Percentiles rank a stretch among this genome's conserved stretches.
phyloP scores from a whole-genome alignment of 2,113 vertebrate species.

The Microtus pennsylvanicus region DNA sequence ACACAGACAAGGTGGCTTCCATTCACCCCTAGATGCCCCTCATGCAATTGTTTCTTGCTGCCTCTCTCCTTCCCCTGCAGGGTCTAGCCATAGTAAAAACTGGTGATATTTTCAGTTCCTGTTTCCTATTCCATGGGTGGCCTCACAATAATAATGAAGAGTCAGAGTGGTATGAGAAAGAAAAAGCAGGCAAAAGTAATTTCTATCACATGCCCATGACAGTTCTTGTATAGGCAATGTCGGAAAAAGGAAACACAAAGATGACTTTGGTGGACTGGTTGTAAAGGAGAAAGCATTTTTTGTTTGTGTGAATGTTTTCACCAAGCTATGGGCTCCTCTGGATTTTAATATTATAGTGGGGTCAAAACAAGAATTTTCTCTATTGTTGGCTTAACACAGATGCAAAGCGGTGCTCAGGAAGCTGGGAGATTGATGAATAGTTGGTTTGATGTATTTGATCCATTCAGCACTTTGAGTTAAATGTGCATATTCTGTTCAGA shows the following conservation, averaged over 20 bases:
- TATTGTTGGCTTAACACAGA: conserved; percentile 74
- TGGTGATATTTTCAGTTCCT: conserved; percentile 23
- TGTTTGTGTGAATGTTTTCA: conserved; percentile 50
- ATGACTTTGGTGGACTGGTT: conserved; percentile 55
- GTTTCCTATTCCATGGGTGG: conserved; percentile 56
- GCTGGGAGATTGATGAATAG: conserved; percentile 72
- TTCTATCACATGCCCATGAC: conserved; percentile 49
- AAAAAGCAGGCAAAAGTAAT: conserved; percentile 58
- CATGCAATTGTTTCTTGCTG: neutral
- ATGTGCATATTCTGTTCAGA: conserved; percentile 80
- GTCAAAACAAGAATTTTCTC: conserved; percentile 70
- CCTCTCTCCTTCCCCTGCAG: conserved; percentile 4
- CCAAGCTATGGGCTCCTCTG: conserved; percentile 40
- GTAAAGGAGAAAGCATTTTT: conserved; percentile 59
- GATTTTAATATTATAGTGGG: conserved; percentile 68
- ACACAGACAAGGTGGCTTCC: neutral
- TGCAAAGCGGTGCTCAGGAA: conserved; percentile 66
- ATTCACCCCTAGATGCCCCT: neutral
- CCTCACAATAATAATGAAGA: conserved; percentile 47
- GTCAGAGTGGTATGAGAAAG: neutral
- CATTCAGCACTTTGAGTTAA: conserved; percentile 81
- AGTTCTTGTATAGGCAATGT: conserved; percentile 36
- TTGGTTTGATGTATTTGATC: conserved; percentile 75
- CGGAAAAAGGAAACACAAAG: conserved; percentile 65
- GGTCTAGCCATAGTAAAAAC: conserved; percentile 33